Evolutionary conservation across 2,113 vertebrate species (phyloP), one percentile per base, ranked within the genome.

Genomic region (Spheniscus mendiculus): DNA sequence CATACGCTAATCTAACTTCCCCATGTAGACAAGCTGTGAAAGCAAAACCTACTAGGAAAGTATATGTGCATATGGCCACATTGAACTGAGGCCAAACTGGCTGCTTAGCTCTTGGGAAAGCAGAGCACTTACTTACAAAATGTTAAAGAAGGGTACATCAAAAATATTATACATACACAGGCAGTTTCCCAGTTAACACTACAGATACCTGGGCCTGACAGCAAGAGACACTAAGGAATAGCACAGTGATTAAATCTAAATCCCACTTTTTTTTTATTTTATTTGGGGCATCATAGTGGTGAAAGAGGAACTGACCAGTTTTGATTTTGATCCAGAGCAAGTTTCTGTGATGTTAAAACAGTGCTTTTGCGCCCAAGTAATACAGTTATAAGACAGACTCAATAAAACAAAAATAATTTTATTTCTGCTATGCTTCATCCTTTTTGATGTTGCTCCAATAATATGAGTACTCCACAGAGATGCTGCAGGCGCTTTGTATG

Each of bases 11-110:
- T 94, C 82, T 96, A 83, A 90, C 36, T 93, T 93, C 71, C 78
- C 50, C 34, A 14, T 89, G 76, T 95, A 95, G 93, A 90, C 91
- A 93, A 96, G 79, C 93, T 95, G 93, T 93, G 83, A 97, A 95
- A 87, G 61, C 44, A 92, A 92, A 89, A 45, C 40, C n/a, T 79
- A 47, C n/a, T 49, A 91, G 21, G 27, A 87, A 97, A 94, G n/a
- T 91, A 12, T 55, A 20, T 58, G 79, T 89, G 13, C 86, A 93
- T 77, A 95, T 92, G 94, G 89, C 19, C 82, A 45, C 36, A 9
- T 55, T 91, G 93, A 96, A 91, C 65, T 49, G 52, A 44, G 78
- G 87, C 89, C 91, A 96, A 62, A 56, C 38, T 65, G 81, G n/a
- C 53, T 79, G 70, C 78, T 94, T 66, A 82, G 38, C 29, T 94